Evolutionary conservation across 2,113 vertebrate genomes (phyloP), one percentile per base, ranked within the genome.

Genomic region (Mohoua ochrocephala): DNA sequence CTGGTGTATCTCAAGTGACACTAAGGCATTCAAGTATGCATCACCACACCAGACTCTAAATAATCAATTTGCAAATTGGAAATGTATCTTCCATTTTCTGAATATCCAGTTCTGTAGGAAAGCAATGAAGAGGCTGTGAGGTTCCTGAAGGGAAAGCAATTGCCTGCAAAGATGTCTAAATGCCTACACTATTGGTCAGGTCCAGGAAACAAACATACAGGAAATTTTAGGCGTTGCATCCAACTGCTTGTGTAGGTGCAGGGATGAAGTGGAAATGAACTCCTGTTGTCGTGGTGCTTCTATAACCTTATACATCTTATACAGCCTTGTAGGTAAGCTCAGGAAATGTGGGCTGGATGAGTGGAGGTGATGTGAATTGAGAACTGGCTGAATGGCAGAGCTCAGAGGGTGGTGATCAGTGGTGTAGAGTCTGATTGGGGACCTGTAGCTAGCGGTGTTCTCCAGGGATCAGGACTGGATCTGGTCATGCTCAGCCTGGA

Each of bases 231-330:
- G 8, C 44, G 49, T 88, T 70, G 80, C 35, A 91, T 6, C 19
- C 37, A 73, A 9, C 37, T 56, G 49, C n/a, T 45, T 80, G 13
- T 31, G 24, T 41, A 76, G 26, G 31, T 80, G 45, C 33, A 61
- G 7, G 37, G 20, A 47, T 53, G 41, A 69, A 22, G 22, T 80
- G 63, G 49, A 84, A 24, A 30, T 26, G 37, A 52, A 56, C 28
- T 15, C 39, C 28, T 52, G 11, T 35, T 1, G 0, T 15, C 2
- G 4, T 68, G 31, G 11, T 14, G 2, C n/a, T 63, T 78, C 56
- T 82, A 7, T 49, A 57, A 60, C 50, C 6, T 68, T n/a, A 22
- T 18, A 53, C 9, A 60, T 45, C 45, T 53, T n/a, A 39, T 11
- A 41, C 2, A 60, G 1, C 28, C 11, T 45, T 75, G 24, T 53